These are phyloP conservation scores for Terebella lapidaria DNA, from an alignment of 2,888 invertebrate species.

Conservation along the genomic window DNA sequence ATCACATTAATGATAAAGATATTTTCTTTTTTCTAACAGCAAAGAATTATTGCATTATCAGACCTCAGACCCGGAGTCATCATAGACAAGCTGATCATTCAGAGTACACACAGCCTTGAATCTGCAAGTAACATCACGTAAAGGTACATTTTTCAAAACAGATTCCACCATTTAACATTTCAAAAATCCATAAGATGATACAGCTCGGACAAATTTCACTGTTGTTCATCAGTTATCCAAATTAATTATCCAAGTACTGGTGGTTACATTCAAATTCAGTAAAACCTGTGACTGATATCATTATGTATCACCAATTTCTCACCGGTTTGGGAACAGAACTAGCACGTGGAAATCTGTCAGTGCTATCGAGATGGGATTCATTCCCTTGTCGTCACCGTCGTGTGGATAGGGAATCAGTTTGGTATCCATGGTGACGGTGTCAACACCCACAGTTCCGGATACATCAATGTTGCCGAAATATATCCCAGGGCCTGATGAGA, in stretches of 20 bases:
- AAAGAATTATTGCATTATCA: no score
- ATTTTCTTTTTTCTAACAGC: no score
- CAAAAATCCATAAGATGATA: no score
- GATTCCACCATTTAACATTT: no score
- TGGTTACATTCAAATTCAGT: no score
- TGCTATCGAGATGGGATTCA: constrained; percentile 66
- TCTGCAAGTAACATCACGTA: constrained; percentile 33
- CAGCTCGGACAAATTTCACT: no score
- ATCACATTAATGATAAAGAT: no score
- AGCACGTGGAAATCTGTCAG: constrained; percentile 87
- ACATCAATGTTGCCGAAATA: constrained; percentile 69
- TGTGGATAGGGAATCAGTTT: constrained; percentile 41
- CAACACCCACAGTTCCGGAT: constrained; percentile 37
- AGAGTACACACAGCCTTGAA: constrained; percentile 79
- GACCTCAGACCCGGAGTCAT: constrained; percentile 62
- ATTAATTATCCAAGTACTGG: no score
- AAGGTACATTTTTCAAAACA: no score
- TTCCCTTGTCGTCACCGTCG: constrained; percentile 33
- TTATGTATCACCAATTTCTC: no score
- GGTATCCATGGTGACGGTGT: constrained; percentile 39
- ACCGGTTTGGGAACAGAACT: constrained; percentile 73
- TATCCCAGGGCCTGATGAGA: constrained; percentile 64
- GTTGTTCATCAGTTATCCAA: no score
- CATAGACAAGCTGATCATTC: constrained; percentile 79
- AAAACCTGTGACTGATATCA: no score